Conservation (phyloP, 2,797 vertebrate species). For the Pipistrellus pygmaeus region DNA sequence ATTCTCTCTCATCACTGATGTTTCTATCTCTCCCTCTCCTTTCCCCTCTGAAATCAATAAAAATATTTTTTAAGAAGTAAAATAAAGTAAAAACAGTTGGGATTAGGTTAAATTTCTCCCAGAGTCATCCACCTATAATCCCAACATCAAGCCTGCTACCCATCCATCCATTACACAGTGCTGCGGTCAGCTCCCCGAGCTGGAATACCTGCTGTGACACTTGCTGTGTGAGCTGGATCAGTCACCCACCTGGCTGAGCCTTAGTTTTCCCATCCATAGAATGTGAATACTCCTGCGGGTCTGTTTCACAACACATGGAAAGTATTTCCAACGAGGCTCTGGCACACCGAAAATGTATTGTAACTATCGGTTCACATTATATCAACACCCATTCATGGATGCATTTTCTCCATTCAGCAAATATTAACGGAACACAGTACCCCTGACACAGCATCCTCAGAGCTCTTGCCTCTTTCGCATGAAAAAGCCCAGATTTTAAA, state of each 20-base stretch:
- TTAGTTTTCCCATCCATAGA: neutral
- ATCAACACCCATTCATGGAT: neutral
- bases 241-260: neutral
- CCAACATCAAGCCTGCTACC: neutral
- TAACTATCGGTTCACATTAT: neutral
- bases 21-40: too few relatives aligned
- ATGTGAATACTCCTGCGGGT: too few relatives aligned
- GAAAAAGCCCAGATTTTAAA: conserved; percentile 42
- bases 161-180: rapidly evolving
- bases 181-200: neutral
- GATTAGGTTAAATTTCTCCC: neutral
- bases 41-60: too few relatives aligned
- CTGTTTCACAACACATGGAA: rapidly evolving
- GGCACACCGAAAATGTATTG: neutral
- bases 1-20: too few relatives aligned
- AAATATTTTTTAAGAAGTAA: neutral
- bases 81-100: neutral
- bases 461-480: neutral
- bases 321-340: neutral
- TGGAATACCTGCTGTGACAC: neutral
- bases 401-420: neutral
- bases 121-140: neutral
- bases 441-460: neutral
- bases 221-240: neutral
- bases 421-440: neutral